Evolutionary conservation across 2,797 vertebrate genomes (phyloP).

Genomic region (Gymnoscopelus braueri): DNA sequence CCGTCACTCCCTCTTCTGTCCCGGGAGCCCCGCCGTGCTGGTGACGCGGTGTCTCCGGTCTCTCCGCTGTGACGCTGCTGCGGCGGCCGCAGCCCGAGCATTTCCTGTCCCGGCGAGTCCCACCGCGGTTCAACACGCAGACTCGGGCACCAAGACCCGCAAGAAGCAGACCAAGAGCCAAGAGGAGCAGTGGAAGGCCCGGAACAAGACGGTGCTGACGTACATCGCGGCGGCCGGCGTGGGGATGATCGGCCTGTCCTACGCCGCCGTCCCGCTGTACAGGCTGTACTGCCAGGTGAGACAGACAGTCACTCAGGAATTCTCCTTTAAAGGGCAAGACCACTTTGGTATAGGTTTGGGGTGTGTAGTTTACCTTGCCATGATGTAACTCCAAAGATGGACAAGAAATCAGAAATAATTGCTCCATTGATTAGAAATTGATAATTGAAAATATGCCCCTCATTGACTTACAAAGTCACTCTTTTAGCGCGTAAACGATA

Average conservation of each 20-base stretch:
- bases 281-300: slow-evolving; percentile 94
- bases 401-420: too few species aligned
- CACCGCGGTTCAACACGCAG: slow-evolving; percentile 24
- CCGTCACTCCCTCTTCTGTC: too few species aligned
- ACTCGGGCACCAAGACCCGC: slow-evolving; percentile 67
- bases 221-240: slow-evolving; percentile 91
- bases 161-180: slow-evolving; percentile 73
- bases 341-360: too few species aligned
- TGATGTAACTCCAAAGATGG: too few species aligned
- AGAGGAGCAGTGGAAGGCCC: slow-evolving; percentile 83
- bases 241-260: slow-evolving; percentile 92
- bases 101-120: slow-evolving; percentile 48
- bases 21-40: too few species aligned
- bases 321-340: too few species aligned
- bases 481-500: too few species aligned
- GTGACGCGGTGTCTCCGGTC: neutral
- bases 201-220: slow-evolving; percentile 86
- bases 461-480: too few species aligned
- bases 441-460: too few species aligned
- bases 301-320: too few species aligned
- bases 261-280: slow-evolving; percentile 94
- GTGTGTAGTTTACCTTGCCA: too few species aligned
- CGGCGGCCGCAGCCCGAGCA: slow-evolving; percentile 2
- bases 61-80: slow-evolving; percentile 7
- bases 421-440: too few species aligned